phyloP scores from a whole-genome alignment of 2,113 vertebrate genomes.

The Caranx ignobilis region DNA sequence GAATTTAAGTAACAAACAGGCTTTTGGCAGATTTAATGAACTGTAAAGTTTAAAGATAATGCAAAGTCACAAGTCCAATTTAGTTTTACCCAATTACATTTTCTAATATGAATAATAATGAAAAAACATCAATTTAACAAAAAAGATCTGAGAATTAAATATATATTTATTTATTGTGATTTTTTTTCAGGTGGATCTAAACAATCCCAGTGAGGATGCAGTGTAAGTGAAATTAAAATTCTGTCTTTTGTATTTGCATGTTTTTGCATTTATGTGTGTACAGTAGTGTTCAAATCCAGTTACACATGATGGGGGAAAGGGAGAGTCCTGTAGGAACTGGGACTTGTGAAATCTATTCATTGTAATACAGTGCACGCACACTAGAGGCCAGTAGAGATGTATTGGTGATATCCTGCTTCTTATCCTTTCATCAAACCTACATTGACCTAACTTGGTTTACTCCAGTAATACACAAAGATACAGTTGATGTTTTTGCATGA shows the following conservation, averaged over 20 bases:
- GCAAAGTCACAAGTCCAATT: too few species aligned
- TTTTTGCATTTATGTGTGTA: too few species aligned
- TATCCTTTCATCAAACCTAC: neutral
- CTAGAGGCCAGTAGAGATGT: constrained; percentile 6
- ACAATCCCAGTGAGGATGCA: neutral
- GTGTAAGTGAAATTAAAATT: constrained; percentile 45
- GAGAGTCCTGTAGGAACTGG: neutral
- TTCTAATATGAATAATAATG: too few species aligned
- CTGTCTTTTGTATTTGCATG: neutral
- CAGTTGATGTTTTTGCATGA: neutral
- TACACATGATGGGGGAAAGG: neutral
- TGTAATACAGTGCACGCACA: neutral
- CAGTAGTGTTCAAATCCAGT: too few species aligned
- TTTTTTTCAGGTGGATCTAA: constrained; percentile 33
- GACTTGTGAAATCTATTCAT: neutral
- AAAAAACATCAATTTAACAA: too few species aligned
- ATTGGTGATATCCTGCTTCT: neutral
- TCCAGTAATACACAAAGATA: neutral
- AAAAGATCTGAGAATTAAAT: neutral
- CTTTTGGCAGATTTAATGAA: neutral
- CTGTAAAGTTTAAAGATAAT: neutral
- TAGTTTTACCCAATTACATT: too few species aligned
- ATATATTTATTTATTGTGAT: neutral
- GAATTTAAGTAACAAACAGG: neutral
- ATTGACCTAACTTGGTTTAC: neutral